A percentile compares a stretch with the other conserved stretches of the same genome.
Conservation (phyloP, 2,888 invertebrate species). For the Germaria angustata region DNA sequence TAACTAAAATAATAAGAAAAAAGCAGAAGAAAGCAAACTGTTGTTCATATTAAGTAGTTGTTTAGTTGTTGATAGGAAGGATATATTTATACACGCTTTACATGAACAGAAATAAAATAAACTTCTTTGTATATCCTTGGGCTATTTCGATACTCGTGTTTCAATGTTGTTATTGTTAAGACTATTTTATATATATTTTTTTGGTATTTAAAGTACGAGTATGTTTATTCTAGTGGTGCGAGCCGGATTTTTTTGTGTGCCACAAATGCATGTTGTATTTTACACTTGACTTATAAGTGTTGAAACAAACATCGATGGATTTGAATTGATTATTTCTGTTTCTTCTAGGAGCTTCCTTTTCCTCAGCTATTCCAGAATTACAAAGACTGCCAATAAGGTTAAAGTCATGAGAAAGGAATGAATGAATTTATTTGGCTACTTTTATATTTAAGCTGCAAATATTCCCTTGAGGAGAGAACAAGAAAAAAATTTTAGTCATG, state of each 20-base stretch:
- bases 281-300: constrained; percentile 64
- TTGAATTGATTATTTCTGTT: constrained; percentile 39
- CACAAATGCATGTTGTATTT: constrained; percentile 48
- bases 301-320: constrained; percentile 45
- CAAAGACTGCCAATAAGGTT: constrained; percentile 31
- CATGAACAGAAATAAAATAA: constrained; percentile 23
- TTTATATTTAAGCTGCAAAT: constrained; percentile 43
- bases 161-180: constrained; percentile 25
- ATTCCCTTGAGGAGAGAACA: constrained; percentile 21
- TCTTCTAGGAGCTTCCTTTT: not conserved
- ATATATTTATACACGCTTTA: constrained; percentile 15
- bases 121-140: constrained; percentile 48
- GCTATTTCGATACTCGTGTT: constrained; percentile 46
- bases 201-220: not conserved
- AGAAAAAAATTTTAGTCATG: not conserved
- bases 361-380: constrained; percentile 33
- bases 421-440: constrained; percentile 42
- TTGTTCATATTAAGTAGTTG: constrained; percentile 66
- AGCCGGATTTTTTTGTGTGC: not conserved
- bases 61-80: constrained; percentile 35
- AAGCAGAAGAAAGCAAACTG: constrained; percentile 50
- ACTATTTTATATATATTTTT: constrained; percentile 2
- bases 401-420: constrained; percentile 12
- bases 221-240: not conserved
- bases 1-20: constrained; percentile 48